Percentiles rank a stretch among this genome's conserved stretches.
phyloP scores from a whole-genome alignment of 2,113 vertebrate genomes.

The Eolophus roseicapilla region DNA sequence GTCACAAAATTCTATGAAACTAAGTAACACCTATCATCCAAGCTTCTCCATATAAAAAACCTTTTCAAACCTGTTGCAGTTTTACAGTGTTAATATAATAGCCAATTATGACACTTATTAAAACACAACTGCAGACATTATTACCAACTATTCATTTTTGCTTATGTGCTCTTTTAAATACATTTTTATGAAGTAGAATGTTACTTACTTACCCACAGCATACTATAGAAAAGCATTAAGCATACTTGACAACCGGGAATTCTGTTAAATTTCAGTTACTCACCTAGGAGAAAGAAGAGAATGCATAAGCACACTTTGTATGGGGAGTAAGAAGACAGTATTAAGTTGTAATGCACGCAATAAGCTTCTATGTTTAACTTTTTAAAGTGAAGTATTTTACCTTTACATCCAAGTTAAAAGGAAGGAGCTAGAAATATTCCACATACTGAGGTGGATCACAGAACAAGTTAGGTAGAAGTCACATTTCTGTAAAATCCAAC shows the following conservation, averaged over 20 bases:
- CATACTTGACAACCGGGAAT: conserved; percentile 48
- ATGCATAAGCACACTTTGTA: not conserved
- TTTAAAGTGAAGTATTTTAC: not conserved
- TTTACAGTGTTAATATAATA: not conserved
- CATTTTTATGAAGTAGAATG: not conserved
- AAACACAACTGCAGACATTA: not conserved
- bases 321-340: accelerated
- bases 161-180: not conserved
- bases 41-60: not conserved
- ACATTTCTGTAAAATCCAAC: not conserved
- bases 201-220: conserved; percentile 72
- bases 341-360: not conserved
- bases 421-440: not conserved
- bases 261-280: conserved; percentile 75
- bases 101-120: not conserved
- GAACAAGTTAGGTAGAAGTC: not conserved
- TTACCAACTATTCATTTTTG: not conserved
- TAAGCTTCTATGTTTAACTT: not conserved
- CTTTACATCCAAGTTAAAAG: not conserved
- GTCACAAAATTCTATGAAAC: not conserved
- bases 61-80: not conserved
- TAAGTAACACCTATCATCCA: not conserved
- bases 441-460: not conserved
- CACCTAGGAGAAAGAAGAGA: conserved; percentile 66
- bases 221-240: conserved; percentile 49